Evolutionary conservation across 2,797 vertebrate genomes (phyloP).

Genomic region (Potorous gilbertii): DNA sequence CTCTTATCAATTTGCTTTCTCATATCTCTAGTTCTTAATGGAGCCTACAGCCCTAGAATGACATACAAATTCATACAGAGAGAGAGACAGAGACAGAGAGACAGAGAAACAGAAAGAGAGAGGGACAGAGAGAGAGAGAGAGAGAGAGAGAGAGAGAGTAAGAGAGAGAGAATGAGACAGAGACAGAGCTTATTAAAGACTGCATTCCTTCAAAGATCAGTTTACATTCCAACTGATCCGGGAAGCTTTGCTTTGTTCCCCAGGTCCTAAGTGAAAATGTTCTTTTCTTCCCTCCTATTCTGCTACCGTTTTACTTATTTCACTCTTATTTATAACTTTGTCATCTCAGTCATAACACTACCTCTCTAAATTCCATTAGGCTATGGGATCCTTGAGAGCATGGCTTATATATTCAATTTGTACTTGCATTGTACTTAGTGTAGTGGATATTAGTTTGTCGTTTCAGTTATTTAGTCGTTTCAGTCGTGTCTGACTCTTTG

Average conservation of each 20-base stretch:
- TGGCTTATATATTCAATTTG: not conserved
- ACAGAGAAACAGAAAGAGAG: too few species aligned
- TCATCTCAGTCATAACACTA: not conserved
- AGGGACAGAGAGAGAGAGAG: too few species aligned
- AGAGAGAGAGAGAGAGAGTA: too few species aligned
- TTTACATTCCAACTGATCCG: not conserved
- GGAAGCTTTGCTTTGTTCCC: not conserved
- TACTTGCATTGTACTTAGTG: not conserved
- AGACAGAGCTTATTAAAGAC: not conserved
- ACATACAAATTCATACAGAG: not conserved
- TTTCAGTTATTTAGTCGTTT: not conserved
- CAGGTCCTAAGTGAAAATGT: not conserved
- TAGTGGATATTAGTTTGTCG: not conserved
- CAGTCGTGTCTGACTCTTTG: not conserved
- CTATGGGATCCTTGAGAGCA: not conserved
- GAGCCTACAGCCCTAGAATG: not conserved
- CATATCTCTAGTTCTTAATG: not conserved
- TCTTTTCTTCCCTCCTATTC: not conserved
- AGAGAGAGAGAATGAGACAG: too few species aligned
- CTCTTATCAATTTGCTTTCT: not conserved
- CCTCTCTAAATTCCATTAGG: not conserved
- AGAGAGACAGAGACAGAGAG: too few species aligned
- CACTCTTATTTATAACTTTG: not conserved
- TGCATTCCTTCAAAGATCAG: too few species aligned
- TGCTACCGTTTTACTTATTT: not conserved